Evolutionary conservation across 1,140 invertebrate species (phyloP).

Genomic region (Heliconius hewitsoni): DNA sequence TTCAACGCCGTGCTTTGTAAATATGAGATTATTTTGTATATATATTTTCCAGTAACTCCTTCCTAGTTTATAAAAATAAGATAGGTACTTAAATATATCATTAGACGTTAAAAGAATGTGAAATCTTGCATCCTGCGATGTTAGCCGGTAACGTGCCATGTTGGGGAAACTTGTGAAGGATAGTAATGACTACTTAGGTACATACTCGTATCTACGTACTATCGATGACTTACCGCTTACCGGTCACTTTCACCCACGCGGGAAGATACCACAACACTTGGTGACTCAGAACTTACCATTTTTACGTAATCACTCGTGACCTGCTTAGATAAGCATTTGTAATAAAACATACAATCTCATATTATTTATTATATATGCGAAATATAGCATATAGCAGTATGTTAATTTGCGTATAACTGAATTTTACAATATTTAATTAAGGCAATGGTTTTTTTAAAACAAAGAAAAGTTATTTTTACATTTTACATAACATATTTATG

Average conservation of each 20-base stretch:
- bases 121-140: conserved; percentile 39
- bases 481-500: not conserved
- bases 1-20: too few species aligned
- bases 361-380: not conserved
- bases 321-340: conserved; percentile 27
- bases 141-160: conserved; percentile 31
- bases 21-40: not conserved
- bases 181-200: conserved; percentile 24
- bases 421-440: not conserved
- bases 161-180: conserved; percentile 33
- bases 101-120: conserved; percentile 38
- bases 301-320: conserved; percentile 43
- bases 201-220: not conserved
- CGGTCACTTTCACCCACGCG: conserved; percentile 42
- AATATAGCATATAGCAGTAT: not conserved
- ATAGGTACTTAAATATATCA: conserved; percentile 15
- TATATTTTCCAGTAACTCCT: not conserved
- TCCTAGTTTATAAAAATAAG: conserved; percentile 17
- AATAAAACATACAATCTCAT: not conserved
- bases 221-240: conserved; percentile 16
- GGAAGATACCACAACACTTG: conserved; percentile 22
- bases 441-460: not conserved
- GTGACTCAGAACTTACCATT: conserved; percentile 30
- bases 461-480: not conserved
- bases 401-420: not conserved